phyloP scores from a whole-genome alignment of 2,888 invertebrate species.

The Cheilosia vernalis region DNA sequence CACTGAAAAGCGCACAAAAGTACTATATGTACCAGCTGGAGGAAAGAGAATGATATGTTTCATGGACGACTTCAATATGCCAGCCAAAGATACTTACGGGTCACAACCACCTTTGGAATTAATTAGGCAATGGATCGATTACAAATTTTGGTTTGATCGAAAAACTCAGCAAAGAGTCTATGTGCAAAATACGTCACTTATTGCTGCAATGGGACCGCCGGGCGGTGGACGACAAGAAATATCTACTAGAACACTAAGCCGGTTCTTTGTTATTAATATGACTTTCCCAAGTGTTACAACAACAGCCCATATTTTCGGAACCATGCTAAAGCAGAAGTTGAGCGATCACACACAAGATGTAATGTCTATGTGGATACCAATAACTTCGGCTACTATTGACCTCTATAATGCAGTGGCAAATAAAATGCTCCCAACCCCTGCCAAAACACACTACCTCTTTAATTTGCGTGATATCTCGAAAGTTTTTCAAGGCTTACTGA shows the following conservation, averaged over 20 bases:
- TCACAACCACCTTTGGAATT: conserved; percentile 95
- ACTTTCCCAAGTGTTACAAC: conserved; percentile 92
- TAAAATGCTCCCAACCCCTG: conserved; percentile 93
- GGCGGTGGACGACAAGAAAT: conserved; percentile 93
- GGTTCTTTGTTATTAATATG: conserved; percentile 91
- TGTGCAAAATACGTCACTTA: conserved; percentile 90
- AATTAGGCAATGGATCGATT: conserved; percentile 93
- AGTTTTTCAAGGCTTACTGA: conserved; percentile 91
- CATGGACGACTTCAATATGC: conserved; percentile 97
- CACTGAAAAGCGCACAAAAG: conserved; percentile 95
- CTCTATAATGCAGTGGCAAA: conserved; percentile 89
- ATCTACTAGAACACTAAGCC: conserved; percentile 90
- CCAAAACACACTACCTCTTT: conserved; percentile 95
- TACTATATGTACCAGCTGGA: conserved; percentile 90
- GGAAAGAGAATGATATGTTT: conserved; percentile 93
- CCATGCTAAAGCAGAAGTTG: conserved; percentile 92
- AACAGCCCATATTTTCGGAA: conserved; percentile 91
- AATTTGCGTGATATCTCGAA: conserved; percentile 94
- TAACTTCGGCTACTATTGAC: conserved; percentile 90
- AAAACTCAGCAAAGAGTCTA: conserved; percentile 90
- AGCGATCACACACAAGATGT: conserved; percentile 91
- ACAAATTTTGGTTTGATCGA: conserved; percentile 95
- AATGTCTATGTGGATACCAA: conserved; percentile 87
- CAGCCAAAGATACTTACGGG: conserved; percentile 93
- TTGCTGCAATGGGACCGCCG: conserved; percentile 93